Conservation (phyloP, 2,113 vertebrate genomes). For the Carassius carassius region DNA sequence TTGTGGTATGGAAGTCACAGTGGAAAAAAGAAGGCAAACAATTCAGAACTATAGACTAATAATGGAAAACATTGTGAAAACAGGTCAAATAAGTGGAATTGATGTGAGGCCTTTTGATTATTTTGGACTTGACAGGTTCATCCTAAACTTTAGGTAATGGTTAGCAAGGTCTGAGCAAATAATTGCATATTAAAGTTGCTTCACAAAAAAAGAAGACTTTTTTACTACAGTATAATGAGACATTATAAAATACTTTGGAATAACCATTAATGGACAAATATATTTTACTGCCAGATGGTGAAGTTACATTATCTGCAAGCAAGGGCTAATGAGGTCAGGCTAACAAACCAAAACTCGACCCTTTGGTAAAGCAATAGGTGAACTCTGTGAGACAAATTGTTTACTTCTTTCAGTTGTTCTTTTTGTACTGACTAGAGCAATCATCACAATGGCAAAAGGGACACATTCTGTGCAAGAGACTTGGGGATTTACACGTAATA, state of each 20-base stretch:
- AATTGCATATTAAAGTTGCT: no score
- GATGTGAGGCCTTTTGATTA: neutral
- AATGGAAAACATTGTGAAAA: slow-evolving; percentile 27
- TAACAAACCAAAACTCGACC: neutral
- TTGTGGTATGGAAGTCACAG: slow-evolving; percentile 33
- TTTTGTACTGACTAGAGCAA: neutral
- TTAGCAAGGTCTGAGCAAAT: neutral
- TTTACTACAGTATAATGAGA: no score
- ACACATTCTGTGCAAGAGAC: neutral
- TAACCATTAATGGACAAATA: neutral
- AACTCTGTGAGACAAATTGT: neutral
- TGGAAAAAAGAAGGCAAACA: slow-evolving; percentile 38
- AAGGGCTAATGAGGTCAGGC: neutral
- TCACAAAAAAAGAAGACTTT: no score
- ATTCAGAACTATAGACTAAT: slow-evolving; percentile 40
- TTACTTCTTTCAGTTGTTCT: neutral
- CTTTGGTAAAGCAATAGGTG: neutral
- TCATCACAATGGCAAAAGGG: neutral
- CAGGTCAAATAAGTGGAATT: neutral
- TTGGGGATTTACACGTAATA: neutral
- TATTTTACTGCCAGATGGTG: neutral
- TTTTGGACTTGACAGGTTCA: neutral
- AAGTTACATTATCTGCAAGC: neutral
- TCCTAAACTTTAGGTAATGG: neutral
- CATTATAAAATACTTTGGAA: neutral